A percentile compares a stretch with the other conserved stretches of the same genome.
phyloP scores from a whole-genome alignment of 35 echinoderm and acorn worm species.

The Lytechinus pictus region DNA sequence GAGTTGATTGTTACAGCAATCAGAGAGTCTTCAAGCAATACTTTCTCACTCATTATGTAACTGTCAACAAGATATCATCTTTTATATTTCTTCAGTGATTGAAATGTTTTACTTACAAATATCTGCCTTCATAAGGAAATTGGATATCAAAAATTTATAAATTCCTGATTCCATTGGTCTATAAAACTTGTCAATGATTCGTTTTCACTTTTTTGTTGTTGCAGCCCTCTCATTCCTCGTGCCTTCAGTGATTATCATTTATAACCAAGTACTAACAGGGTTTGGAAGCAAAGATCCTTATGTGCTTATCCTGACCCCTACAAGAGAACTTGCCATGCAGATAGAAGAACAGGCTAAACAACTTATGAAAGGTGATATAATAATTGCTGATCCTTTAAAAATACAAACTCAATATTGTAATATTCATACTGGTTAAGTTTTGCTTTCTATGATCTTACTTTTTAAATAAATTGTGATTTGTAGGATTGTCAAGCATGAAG shows the following conservation, averaged over 20 bases:
- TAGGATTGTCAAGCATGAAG: conserved; percentile 87
- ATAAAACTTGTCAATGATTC: too few relatives aligned
- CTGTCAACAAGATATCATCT: too few relatives aligned
- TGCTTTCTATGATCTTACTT: neutral
- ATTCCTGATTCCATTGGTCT: too few relatives aligned
- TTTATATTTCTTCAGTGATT: too few relatives aligned
- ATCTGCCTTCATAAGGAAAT: too few relatives aligned
- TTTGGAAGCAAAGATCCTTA: conserved; percentile 46
- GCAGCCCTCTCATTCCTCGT: conserved; percentile 78
- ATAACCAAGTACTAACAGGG: conserved; percentile 51
- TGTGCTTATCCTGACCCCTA: conserved; percentile 84
- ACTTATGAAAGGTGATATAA: conserved; percentile 76
- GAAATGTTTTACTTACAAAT: too few relatives aligned
- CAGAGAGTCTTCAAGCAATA: too few relatives aligned
- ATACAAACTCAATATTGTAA: neutral
- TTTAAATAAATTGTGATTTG: neutral
- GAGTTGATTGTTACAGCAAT: too few relatives aligned
- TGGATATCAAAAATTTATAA: too few relatives aligned
- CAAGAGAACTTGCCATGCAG: conserved; percentile 92
- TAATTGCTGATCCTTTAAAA: neutral
- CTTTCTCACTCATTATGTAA: too few relatives aligned
- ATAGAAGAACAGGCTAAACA: conserved; percentile 85
- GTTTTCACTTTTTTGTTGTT: neutral
- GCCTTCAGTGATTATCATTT: conserved; percentile 64
- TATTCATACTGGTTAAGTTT: too few relatives aligned